Evolutionary conservation across 2,113 vertebrate species (phyloP).

Genomic region (Lagopus muta): DNA sequence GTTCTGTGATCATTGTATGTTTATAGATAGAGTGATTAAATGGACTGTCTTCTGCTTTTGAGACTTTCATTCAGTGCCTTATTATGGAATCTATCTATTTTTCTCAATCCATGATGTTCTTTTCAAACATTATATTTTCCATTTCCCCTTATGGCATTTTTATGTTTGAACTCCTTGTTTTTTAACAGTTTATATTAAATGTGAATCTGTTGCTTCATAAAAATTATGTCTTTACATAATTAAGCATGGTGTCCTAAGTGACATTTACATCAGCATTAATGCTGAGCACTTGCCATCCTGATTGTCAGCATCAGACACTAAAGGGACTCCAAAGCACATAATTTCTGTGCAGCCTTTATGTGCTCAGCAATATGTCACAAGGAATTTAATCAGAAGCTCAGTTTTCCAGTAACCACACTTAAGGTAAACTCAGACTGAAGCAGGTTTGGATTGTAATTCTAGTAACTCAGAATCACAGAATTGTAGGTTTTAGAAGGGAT

Average conservation of each 20-base stretch:
- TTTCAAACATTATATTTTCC: background rate
- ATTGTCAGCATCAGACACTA: background rate
- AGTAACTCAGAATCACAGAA: background rate
- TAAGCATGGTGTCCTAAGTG: background rate
- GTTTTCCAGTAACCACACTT: background rate
- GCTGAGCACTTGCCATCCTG: background rate
- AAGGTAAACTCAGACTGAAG: background rate
- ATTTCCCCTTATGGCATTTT: background rate
- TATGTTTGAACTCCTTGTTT: background rate
- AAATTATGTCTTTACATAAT: background rate
- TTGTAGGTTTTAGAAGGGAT: no score
- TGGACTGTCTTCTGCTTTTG: background rate
- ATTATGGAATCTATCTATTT: background rate
- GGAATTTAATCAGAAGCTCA: background rate
- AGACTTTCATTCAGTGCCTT: background rate
- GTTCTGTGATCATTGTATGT: background rate
- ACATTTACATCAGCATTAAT: background rate
- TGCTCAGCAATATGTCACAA: background rate
- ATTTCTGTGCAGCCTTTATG: background rate
- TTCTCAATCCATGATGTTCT: background rate
- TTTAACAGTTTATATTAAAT: background rate
- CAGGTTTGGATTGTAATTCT: background rate
- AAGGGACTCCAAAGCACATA: background rate
- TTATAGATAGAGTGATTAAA: background rate
- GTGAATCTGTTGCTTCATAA: background rate